These are phyloP conservation scores for Anastrepha obliqua DNA, from an alignment of 1,140 invertebrate genomes.

Conservation along the genomic window DNA sequence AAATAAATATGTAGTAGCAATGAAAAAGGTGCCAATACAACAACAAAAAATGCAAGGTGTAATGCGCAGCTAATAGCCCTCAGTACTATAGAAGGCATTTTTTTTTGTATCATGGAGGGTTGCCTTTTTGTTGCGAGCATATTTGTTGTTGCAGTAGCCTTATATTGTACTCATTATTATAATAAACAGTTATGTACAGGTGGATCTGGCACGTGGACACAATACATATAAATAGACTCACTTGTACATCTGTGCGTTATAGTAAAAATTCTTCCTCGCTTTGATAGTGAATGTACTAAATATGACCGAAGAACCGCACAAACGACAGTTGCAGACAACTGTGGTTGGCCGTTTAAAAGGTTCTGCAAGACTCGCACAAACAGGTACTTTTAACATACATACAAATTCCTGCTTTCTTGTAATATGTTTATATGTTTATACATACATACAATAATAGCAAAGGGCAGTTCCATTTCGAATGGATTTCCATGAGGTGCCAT, in stretches of 20 bases:
- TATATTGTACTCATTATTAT: constrained; percentile 31
- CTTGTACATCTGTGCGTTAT: background rate
- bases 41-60: background rate
- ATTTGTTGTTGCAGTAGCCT: background rate
- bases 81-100: background rate
- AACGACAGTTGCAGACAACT: background rate
- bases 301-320: background rate
- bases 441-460: too few species aligned
- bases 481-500: too few species aligned
- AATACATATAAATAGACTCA: background rate
- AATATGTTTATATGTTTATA: too few species aligned
- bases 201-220: background rate
- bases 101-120: background rate
- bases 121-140: background rate
- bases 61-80: constrained; percentile 38
- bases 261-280: background rate
- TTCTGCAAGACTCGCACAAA: background rate
- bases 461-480: too few species aligned
- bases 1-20: constrained; percentile 15
- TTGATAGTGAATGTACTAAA: background rate
- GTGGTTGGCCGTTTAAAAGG: background rate
- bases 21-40: background rate
- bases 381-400: background rate
- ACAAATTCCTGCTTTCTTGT: too few species aligned
- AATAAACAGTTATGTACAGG: constrained; percentile 38